Conservation (phyloP, 2,888 invertebrate species). For the Psococerastis gibbosa region DNA sequence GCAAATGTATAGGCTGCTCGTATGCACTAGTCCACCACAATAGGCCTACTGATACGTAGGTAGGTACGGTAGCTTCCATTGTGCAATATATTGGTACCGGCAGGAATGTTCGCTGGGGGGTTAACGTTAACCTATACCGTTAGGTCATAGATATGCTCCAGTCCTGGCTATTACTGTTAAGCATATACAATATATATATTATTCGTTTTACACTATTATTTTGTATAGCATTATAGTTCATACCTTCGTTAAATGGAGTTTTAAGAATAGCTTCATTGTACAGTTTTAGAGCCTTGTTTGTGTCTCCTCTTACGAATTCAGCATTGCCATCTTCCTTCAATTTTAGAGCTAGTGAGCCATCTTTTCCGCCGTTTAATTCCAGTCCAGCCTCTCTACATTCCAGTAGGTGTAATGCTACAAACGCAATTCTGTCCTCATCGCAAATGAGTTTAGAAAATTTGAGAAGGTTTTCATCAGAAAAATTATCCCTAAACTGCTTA, state of each 20-base stretch:
- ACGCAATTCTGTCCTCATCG: constrained; percentile 2
- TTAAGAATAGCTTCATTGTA: constrained; percentile 50
- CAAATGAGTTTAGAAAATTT: background rate
- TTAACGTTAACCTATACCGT: no score
- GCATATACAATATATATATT: no score
- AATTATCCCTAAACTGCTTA: background rate
- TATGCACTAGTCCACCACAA: no score
- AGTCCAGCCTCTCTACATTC: background rate
- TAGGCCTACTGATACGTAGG: no score
- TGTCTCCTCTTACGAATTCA: constrained; percentile 50
- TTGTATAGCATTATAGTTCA: no score
- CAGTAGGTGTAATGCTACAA: background rate
- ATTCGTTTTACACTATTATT: no score
- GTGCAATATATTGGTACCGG: no score
- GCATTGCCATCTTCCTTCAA: constrained; percentile 53
- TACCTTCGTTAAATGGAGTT: constrained; percentile 48
- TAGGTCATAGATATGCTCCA: no score
- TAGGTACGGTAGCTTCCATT: no score
- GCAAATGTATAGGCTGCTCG: no score
- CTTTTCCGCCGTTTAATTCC: constrained; percentile 31
- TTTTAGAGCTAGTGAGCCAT: constrained; percentile 35
- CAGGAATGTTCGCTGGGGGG: no score
- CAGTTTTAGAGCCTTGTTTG: constrained; percentile 41
- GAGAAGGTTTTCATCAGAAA: background rate
- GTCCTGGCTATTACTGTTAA: no score